Conservation (phyloP, 2,888 invertebrate genomes). For the Steinernema carpocapsae region DNA sequence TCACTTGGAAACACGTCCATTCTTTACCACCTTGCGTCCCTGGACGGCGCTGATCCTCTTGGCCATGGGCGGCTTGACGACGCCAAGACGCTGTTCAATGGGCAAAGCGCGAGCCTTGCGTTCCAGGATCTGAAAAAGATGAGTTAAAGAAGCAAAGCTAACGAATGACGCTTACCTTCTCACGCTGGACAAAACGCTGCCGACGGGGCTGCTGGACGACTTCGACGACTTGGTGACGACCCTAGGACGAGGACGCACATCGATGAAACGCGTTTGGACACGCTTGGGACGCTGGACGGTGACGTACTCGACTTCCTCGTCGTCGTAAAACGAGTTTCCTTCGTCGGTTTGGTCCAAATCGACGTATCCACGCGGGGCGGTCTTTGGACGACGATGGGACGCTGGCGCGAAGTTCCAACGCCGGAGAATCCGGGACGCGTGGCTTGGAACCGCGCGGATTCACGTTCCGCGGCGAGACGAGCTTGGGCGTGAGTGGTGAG, state of each 20-base stretch:
- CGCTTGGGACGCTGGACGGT: background rate
- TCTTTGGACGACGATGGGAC: background rate
- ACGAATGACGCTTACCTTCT: background rate
- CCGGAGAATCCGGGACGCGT: background rate
- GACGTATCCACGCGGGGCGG: background rate
- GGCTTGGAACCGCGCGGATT: background rate
- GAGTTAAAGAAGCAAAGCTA: background rate
- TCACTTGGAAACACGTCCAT: too few species aligned
- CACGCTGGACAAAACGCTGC: background rate
- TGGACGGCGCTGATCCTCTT: background rate
- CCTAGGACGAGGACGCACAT: background rate
- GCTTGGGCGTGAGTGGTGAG: background rate
- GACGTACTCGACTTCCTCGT: background rate
- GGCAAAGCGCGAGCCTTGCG: background rate
- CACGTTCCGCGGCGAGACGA: background rate
- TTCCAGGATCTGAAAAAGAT: constrained; percentile 4
- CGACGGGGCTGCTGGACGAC: background rate
- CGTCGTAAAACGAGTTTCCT: background rate
- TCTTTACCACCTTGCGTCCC: background rate
- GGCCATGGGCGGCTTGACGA: constrained; percentile 3
- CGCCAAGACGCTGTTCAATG: constrained; percentile 17
- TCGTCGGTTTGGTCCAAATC: background rate
- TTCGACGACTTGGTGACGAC: constrained; percentile 10
- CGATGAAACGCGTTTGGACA: background rate
- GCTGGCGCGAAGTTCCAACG: constrained; percentile 1